Base-by-base conservation (phyloP, 2,888 invertebrate species). In the Vesta saturnalis region DNA sequence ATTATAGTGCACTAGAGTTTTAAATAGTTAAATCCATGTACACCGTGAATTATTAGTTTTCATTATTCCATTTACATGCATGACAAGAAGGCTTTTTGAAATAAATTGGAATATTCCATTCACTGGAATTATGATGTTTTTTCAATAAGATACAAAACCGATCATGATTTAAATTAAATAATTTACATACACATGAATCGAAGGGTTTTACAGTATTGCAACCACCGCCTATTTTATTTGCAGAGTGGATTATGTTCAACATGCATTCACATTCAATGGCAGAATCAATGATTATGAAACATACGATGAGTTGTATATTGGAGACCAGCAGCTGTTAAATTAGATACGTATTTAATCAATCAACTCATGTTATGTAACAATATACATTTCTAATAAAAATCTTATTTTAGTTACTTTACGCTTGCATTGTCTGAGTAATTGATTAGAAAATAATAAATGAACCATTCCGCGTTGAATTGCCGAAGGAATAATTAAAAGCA, bases 211-310 rank as follows among this genome's bases (percentile, higher is more conserved):
- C 73, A 61, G 71, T 72, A 77, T 72, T 73, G 75, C 70, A 73
- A 76, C 73, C 71, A 72, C 56, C 60, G 47, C 56, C 64, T 54
- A 64, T 43, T 68, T 63, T 77, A 76, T 78, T 78, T 78, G 73
- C 76, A 62, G 52, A 69, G 52, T 22, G 72, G 76, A 77, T 78
- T 78, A 76, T 66, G 71, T 69, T 72, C 63, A 67, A 69, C 74
- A 74, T 76, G 74, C 73, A 76, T 74, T n/a, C n/a, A 76, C 72
- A 75, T 76, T 74, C 74, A 76, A 74, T 73, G 74, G 72, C 72
- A 75, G 76, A 76, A 76, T 77, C 77, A 73, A 77, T 77, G 74
- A 72, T 75, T 74, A 77, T 65, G 67, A 70, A 74, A 39, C 23
- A 23, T 23, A 23, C 23, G 23, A 23, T n/a, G n/a, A n/a, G n/a